phyloP scores from a whole-genome alignment of 2,797 vertebrate species.

The Dromococcyx pavoninus region DNA sequence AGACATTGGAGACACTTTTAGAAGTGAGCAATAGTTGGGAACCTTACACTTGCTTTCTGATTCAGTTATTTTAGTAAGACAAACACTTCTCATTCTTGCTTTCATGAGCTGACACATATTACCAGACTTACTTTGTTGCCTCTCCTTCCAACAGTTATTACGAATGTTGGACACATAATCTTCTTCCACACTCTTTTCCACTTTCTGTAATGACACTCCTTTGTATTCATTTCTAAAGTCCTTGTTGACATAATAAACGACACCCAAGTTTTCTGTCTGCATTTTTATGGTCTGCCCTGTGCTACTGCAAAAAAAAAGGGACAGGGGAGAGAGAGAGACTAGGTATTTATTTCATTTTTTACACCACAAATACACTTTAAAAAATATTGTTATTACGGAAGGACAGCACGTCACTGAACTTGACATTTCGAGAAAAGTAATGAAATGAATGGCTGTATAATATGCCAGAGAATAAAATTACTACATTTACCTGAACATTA shows the following conservation, averaged over 20 bases:
- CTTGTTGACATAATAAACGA: slow-evolving; percentile 91
- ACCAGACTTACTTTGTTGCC: slow-evolving; percentile 91
- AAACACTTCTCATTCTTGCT: not conserved
- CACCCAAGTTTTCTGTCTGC: slow-evolving; percentile 90
- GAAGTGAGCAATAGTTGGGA: not conserved
- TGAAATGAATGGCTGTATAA: not conserved
- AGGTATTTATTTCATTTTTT: not conserved
- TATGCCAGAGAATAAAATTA: not conserved
- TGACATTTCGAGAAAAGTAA: not conserved
- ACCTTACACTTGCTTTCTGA: not conserved
- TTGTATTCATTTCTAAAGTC: slow-evolving; percentile 96
- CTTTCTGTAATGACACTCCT: slow-evolving; percentile 88
- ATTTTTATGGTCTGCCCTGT: slow-evolving; percentile 92
- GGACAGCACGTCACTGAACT: not conserved
- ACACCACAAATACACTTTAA: not conserved
- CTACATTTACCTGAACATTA: not conserved
- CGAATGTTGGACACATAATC: slow-evolving; percentile 95
- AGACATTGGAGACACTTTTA: not conserved
- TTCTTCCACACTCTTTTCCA: slow-evolving; percentile 96
- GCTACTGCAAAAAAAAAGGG: slow-evolving; percentile 81
- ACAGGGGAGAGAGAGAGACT: not conserved
- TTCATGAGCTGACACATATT: not conserved
- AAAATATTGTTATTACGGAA: not conserved
- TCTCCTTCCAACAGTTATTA: slow-evolving; percentile 98
- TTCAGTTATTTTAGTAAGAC: not conserved